Evolutionary conservation across 2,797 vertebrate genomes (phyloP), one percentile per base, ranked within the genome.

Genomic region (Okamejei kenojei): DNA sequence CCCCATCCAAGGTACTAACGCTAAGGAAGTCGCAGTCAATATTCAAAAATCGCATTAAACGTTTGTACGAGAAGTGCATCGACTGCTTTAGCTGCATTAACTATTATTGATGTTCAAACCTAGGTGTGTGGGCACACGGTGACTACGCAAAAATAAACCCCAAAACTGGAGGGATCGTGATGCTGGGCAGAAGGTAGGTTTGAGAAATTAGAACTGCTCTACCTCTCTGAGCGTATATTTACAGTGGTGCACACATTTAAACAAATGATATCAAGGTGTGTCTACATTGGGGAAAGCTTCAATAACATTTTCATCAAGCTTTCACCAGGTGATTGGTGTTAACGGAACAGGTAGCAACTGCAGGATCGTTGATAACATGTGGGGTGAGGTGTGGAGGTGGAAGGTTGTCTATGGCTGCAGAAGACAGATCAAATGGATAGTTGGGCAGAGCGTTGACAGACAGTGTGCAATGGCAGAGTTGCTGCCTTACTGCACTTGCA

Each of bases 101-200:
- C 15, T 68, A 10, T 88, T 35, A 68, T 35, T 88, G 17, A 88
- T 88, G 84, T 88, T 19, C 84, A 68, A 32, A 88, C 29, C 19
- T 82, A 99, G 98, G 98, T 32, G 95, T 98, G 68, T 99, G 98
- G 98, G 97, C 97, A 1, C 98, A 99, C 0, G 98, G 98, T 0
- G 99, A 99, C 95, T 99, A 99, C 96, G 99, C 98, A 95, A 98
- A 97, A 94, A 98, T 99, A 94, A 99, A 99, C 95, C 98, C 98
- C 54, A 97, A 98, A 94, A 99, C 98, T 0, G 98, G 98, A 93
- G 99, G 98, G 76, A 96, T 99, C 0, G 94, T 98, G 94, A 99
- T 99, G 99, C 96, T 98, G 93, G 98, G 99, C 76, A 97, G 99
- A 95, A 99, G 99, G 99, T 99, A 93, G 93, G 96, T 38, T 68